phyloP scores from a whole-genome alignment of 2,113 vertebrate genomes.

The Ochotona princeps region DNA sequence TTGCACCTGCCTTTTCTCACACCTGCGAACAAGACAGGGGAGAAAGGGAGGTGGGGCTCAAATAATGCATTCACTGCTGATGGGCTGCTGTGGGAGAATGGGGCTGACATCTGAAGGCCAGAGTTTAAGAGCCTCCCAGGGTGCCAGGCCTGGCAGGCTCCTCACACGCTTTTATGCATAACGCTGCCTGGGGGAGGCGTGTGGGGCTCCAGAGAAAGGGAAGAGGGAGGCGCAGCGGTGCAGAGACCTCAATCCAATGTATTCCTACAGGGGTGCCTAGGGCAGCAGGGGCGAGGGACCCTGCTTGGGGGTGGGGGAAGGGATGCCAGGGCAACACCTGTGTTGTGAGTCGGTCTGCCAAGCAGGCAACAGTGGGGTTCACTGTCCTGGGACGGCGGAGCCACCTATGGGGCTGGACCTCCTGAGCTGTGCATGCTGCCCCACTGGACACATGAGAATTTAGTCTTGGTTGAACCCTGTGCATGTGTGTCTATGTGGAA shows the following conservation, averaged over 20 bases:
- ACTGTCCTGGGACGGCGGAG: not conserved
- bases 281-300: not conserved
- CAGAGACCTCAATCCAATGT: accelerated
- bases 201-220: not conserved
- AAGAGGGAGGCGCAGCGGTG: not conserved
- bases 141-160: not conserved
- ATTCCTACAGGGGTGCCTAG: accelerated
- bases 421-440: not conserved
- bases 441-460: not conserved
- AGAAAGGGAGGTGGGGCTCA: not conserved
- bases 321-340: not conserved
- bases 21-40: not conserved
- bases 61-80: accelerated
- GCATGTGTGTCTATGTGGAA: not conserved
- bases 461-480: too few species aligned
- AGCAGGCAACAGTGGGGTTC: not conserved
- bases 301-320: too few species aligned
- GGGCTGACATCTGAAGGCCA: not conserved
- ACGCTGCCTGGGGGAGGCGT: not conserved
- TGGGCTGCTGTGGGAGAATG: not conserved
- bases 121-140: not conserved
- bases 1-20: not conserved
- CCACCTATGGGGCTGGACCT: not conserved
- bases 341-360: too few species aligned
- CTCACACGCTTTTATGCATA: accelerated